A percentile compares a stretch with the other conserved stretches of the same genome.
These are phyloP conservation scores for Thereuonema tuberculata DNA, from an alignment of 1,140 invertebrate genomes.

Conservation along the genomic window DNA sequence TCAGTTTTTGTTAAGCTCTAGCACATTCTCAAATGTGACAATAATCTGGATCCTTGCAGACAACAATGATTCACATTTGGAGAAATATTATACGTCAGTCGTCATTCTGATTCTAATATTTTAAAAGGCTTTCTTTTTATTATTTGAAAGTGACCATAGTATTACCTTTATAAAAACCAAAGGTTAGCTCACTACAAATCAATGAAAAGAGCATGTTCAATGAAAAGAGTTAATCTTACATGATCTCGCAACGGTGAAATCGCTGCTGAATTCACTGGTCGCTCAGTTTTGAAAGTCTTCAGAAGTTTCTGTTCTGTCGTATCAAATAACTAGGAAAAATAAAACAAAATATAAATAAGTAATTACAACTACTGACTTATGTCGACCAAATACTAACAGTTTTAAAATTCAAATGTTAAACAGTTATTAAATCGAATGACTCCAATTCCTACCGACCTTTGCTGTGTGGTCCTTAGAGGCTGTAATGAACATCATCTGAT, in stretches of 20 bases:
- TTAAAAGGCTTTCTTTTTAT: too few relatives aligned
- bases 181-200: too few relatives aligned
- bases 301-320: constrained; percentile 63
- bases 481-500: constrained; percentile 91
- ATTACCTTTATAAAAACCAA: too few relatives aligned
- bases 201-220: neutral
- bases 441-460: constrained; percentile 38
- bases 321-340: constrained; percentile 56
- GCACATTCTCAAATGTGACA: too few relatives aligned
- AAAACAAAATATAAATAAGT: constrained; percentile 2
- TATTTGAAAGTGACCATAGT: too few relatives aligned
- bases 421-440: neutral
- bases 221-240: constrained; percentile 38
- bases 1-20: too few relatives aligned
- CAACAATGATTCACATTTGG: too few relatives aligned
- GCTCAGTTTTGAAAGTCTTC: constrained; percentile 91
- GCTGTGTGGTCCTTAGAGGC: constrained; percentile 89
- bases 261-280: constrained; percentile 91
- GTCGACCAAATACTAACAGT: neutral
- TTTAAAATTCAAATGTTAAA: neutral
- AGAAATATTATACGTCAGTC: too few relatives aligned
- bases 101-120: too few relatives aligned
- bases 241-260: constrained; percentile 89
- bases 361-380: neutral
- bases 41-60: too few relatives aligned